These are phyloP conservation scores for Hemaris fuciformis DNA, from an alignment of 2,888 invertebrate species.

Conservation along the genomic window DNA sequence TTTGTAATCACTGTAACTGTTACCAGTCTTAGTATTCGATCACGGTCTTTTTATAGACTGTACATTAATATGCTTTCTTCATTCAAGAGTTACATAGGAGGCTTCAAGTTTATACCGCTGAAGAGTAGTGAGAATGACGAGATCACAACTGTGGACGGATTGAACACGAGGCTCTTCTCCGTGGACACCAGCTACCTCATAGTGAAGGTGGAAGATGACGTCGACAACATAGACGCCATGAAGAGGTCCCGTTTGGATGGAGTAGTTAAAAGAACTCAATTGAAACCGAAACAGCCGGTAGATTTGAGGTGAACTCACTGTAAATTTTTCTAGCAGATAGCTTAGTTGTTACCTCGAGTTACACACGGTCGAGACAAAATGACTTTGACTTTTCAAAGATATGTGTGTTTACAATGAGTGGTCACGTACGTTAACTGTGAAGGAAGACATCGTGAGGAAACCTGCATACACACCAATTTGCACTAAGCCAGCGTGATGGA, in stretches of 20 bases:
- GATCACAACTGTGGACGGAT: slow-evolving; percentile 40
- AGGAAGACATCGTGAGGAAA: too few species aligned
- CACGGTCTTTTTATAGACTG: too few species aligned
- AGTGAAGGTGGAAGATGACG: slow-evolving; percentile 57
- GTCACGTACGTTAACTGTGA: too few species aligned
- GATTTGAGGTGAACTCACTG: slow-evolving; percentile 53
- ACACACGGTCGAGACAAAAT: too few species aligned
- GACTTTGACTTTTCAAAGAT: neutral
- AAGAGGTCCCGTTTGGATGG: slow-evolving; percentile 48
- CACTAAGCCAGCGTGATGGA: too few species aligned
- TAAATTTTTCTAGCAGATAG: too few species aligned
- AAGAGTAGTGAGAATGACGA: slow-evolving; percentile 30
- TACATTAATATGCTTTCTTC: neutral
- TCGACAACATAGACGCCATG: slow-evolving; percentile 34
- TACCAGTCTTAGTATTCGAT: too few species aligned
- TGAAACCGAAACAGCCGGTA: slow-evolving; percentile 55
- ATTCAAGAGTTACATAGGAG: slow-evolving; percentile 48
- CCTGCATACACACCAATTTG: too few species aligned
- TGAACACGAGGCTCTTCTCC: slow-evolving; percentile 49
- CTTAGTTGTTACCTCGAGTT: neutral
- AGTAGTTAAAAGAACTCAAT: slow-evolving; percentile 41
- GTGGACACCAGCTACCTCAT: slow-evolving; percentile 64
- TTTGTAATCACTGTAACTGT: too few species aligned
- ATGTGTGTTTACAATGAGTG: too few species aligned
- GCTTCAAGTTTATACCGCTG: slow-evolving; percentile 60